Percentiles rank a stretch among this genome's conserved stretches.
phyloP scores from a whole-genome alignment of 2,113 vertebrate species.

The Dissostichus mawsoni region DNA sequence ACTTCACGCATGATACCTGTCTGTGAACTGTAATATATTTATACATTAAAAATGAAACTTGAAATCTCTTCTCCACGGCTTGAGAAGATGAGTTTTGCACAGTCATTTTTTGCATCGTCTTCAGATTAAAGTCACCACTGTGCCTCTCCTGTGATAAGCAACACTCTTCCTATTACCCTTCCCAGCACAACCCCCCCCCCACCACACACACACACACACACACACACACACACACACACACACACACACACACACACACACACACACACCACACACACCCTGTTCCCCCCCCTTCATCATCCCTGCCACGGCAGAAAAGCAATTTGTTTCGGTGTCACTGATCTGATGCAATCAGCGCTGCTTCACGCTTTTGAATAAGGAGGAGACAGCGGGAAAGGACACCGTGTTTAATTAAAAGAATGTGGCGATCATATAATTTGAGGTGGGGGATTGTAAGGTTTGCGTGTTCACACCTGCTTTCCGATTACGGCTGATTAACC shows the following conservation, averaged over 20 bases:
- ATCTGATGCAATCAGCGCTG: conserved; percentile 79
- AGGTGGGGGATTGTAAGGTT: conserved; percentile 39
- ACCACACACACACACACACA: background rate
- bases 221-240: background rate
- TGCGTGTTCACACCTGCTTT: conserved; percentile 77
- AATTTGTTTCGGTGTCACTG: conserved; percentile 79
- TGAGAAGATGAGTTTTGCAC: conserved; percentile 22
- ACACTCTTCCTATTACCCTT: conserved; percentile 27
- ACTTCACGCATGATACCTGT: background rate
- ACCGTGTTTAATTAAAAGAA: conserved; percentile 78
- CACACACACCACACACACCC: conserved; percentile 1
- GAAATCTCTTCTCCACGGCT: conserved; percentile 20
- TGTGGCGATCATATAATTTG: conserved; percentile 68
- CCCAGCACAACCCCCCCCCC: background rate
- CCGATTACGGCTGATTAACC: conserved; percentile 78
- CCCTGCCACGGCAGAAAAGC: conserved; percentile 72
- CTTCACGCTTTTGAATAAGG: conserved; percentile 73
- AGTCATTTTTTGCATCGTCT: conserved; percentile 43
- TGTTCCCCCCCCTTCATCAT: conserved; percentile 59
- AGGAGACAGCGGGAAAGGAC: conserved; percentile 58
- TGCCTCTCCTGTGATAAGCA: conserved; percentile 57
- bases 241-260: background rate
- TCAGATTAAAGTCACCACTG: conserved; percentile 57
- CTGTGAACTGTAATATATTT: background rate
- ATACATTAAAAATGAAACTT: conserved; percentile 24